Percentiles rank a stretch among this genome's conserved stretches.
Evolutionary conservation across 2,797 vertebrate species (phyloP).

Genomic region (Sphenodon punctatus): DNA sequence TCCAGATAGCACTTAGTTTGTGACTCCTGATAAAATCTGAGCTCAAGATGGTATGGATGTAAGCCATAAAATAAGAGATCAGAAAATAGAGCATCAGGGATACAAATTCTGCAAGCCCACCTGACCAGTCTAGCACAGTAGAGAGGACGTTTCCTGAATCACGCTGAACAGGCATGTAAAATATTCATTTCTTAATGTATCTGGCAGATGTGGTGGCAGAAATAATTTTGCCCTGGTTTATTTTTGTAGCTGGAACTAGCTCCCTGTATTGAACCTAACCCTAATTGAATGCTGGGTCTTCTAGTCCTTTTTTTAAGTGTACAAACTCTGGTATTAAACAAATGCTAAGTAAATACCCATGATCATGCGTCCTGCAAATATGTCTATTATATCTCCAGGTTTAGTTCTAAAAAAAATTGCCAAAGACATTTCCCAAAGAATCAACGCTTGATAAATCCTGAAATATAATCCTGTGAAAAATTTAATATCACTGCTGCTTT

Average conservation of each 20-base stretch:
- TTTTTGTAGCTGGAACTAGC: not conserved
- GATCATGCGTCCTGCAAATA: not conserved
- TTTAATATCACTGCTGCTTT: too few relatives aligned
- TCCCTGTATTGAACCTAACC: not conserved
- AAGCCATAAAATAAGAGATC: not conserved
- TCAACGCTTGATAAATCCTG: constrained; percentile 70
- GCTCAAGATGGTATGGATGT: constrained; percentile 3
- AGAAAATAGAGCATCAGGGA: not conserved
- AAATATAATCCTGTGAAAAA: constrained; percentile 67
- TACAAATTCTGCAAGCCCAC: not conserved
- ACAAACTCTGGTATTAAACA: not conserved
- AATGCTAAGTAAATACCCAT: not conserved
- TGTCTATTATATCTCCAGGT: not conserved
- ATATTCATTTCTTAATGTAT: not conserved
- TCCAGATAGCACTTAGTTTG: not conserved
- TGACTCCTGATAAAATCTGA: not conserved
- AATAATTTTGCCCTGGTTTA: not conserved
- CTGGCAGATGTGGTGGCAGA: not conserved
- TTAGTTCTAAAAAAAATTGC: constrained; percentile 57
- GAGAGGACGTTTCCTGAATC: not conserved
- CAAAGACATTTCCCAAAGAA: constrained; percentile 58
- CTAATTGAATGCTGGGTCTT: not conserved
- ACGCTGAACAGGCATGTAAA: not conserved
- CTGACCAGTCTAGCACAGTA: not conserved
- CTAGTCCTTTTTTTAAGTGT: not conserved